Percentiles rank a stretch among this genome's conserved stretches.
These are phyloP conservation scores for Astropecten irregularis DNA, from an alignment of 53 echinoderm and acorn worm species.

Conservation along the genomic window DNA sequence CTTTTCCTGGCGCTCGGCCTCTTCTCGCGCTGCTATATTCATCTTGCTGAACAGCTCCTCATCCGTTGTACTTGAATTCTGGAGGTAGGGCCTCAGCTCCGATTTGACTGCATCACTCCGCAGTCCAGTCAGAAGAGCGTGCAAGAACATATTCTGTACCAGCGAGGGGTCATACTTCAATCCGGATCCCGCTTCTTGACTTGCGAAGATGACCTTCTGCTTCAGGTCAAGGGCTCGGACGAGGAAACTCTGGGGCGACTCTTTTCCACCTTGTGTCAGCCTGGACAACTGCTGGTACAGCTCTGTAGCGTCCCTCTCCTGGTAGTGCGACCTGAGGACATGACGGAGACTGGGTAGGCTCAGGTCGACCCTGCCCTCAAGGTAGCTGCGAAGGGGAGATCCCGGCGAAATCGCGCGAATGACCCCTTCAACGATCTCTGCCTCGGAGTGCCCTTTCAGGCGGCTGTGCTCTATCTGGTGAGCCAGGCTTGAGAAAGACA, in stretches of 20 bases:
- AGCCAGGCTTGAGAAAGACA: neutral
- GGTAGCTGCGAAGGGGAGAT: constrained; percentile 46
- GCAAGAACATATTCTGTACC: constrained; percentile 58
- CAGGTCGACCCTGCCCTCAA: constrained; percentile 48
- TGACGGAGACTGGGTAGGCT: constrained; percentile 48
- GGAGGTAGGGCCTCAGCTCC: constrained; percentile 43
- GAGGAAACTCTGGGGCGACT: constrained; percentile 16
- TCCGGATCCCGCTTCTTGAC: constrained; percentile 1
- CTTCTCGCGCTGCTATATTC: constrained; percentile 21
- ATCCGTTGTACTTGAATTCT: constrained; percentile 13
- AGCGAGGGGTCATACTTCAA: constrained; percentile 17
- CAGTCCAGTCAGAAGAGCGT: constrained; percentile 50
- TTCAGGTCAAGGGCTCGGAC: constrained; percentile 5
- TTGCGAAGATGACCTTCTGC: constrained; percentile 7
- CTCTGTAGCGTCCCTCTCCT: constrained; percentile 63
- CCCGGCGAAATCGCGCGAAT: constrained; percentile 49
- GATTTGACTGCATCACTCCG: constrained; percentile 33
- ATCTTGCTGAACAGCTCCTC: constrained; percentile 40
- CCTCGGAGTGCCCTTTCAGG: constrained; percentile 16
- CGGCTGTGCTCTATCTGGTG: neutral
- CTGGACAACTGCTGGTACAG: constrained; percentile 57
- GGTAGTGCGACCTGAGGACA: constrained; percentile 53
- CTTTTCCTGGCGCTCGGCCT: constrained; percentile 23
- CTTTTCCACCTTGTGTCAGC: neutral
- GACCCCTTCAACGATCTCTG: constrained; percentile 55